Evolutionary conservation across 2,113 vertebrate species (phyloP).

Genomic region (Pseudorectes ferrugineus): DNA sequence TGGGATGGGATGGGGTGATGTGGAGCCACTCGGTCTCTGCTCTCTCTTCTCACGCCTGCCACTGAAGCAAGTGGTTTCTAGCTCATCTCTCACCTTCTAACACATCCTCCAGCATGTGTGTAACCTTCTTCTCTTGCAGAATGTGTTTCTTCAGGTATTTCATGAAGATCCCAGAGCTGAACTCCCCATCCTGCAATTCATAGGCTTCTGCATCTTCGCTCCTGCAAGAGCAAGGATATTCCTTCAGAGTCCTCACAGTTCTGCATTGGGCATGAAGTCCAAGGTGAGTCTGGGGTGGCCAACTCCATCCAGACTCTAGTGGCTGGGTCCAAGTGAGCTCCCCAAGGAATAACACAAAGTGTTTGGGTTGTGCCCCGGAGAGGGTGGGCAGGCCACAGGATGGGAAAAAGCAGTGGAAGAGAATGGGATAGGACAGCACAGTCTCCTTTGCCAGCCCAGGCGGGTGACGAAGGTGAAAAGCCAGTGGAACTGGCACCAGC

Average conservation of each 20-base stretch:
- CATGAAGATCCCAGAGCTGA: constrained; percentile 87
- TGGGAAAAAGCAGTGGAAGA: neutral
- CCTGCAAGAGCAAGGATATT: constrained; percentile 52
- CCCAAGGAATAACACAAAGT: neutral
- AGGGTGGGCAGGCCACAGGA: neutral
- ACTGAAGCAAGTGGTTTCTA: neutral
- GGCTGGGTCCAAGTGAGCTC: neutral
- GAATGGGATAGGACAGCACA: neutral
- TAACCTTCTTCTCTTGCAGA: constrained; percentile 79
- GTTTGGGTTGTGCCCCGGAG: neutral
- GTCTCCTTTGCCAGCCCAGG: neutral
- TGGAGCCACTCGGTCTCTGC: accelerated
- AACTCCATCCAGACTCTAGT: neutral
- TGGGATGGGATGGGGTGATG: neutral
- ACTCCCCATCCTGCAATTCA: constrained; percentile 83
- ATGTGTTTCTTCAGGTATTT: constrained; percentile 87
- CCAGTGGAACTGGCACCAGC: neutral
- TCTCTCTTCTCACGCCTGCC: neutral
- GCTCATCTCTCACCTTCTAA: constrained; percentile 74
- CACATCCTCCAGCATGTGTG: constrained; percentile 82
- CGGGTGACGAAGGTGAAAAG: neutral
- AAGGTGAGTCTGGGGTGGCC: neutral
- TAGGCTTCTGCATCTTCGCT: constrained; percentile 86
- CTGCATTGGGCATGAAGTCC: neutral
- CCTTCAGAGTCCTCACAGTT: neutral